phyloP scores from a whole-genome alignment of 2,113 vertebrate genomes.

The Bungarus multicinctus region DNA sequence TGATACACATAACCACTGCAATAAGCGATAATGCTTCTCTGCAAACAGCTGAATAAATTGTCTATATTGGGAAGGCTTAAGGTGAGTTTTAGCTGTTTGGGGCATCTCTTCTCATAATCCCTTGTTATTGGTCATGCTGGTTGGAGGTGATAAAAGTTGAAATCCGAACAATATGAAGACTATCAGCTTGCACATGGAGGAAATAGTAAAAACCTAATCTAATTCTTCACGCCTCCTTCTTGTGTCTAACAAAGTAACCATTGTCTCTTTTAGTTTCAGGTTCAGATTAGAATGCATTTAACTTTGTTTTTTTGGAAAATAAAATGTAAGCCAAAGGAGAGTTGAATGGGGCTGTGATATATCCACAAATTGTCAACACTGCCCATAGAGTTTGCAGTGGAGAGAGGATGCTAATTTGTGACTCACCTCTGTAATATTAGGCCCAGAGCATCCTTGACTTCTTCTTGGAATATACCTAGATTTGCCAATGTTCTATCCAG shows the following conservation, averaged over 20 bases:
- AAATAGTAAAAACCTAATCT: neutral
- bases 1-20: neutral
- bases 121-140: neutral
- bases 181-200: neutral
- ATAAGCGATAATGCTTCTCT: neutral
- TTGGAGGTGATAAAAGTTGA: neutral
- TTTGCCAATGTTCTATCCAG: conserved; percentile 22
- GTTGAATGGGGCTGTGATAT: neutral
- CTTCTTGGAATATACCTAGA: conserved; percentile 1
- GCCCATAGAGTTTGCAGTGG: neutral
- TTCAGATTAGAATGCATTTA: neutral
- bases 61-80: neutral
- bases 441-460: conserved; percentile 28
- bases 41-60: neutral
- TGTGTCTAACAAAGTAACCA: neutral
- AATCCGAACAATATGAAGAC: neutral
- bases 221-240: neutral
- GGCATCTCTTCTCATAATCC: neutral
- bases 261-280: neutral
- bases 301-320: neutral
- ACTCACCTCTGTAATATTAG: conserved; percentile 12
- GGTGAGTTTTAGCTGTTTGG: neutral
- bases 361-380: conserved; percentile 3
- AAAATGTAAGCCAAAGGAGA: neutral
- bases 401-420: conserved; percentile 5